Evolutionary conservation across 2,888 invertebrate genomes (phyloP), one percentile per base, ranked within the genome.

Genomic region (Toxonevra muliebris): DNA sequence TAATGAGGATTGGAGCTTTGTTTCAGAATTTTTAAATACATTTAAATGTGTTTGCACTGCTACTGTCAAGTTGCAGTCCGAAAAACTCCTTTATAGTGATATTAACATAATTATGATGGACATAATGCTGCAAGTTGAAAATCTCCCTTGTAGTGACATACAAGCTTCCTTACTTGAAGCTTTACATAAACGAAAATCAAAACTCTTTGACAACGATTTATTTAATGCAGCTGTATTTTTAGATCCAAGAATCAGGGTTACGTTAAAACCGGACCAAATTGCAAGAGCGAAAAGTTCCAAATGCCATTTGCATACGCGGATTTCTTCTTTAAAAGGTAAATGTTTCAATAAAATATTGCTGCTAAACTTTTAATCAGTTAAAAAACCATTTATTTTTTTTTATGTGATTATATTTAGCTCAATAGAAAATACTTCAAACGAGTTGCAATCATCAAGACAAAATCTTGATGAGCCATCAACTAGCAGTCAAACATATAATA

Each of bases 71-170:
- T 54, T 70, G 52, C 65, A 65, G 64, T 57, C 70, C 12, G 62
- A 68, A 8, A 19, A 65, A 10, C 20, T 68, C 3, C 61, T 53
- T 20, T 68, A 61, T 50, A 70, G 70, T 54, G 68, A 70, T 15
- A 20, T 68, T 19, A 62, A 68, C 52, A 45, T 60, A 2, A 58
- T 68, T 20, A 41, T 68, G 10, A 65, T 70, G 68, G 68, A 69
- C 13, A 62, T 68, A n/a, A 40, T 57, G 50, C 17, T 69, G 19
- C 68, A 69, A 68, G n/a, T 55, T 3, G 65, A 59, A 65, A 68
- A 57, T 57, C 8, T 59, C 1, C 57, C 61, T n/a, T 17, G 45
- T 30, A 68, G 7, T 12, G 53, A 65, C 30, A 61, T 67, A 9
- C 52, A 50, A 53, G 43, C 17, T 50, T 40, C 50, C 9, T 53